Evolutionary conservation across 2,888 invertebrate species (phyloP), one percentile per base, ranked within the genome.

Genomic region (Polyommatus iphigenia): DNA sequence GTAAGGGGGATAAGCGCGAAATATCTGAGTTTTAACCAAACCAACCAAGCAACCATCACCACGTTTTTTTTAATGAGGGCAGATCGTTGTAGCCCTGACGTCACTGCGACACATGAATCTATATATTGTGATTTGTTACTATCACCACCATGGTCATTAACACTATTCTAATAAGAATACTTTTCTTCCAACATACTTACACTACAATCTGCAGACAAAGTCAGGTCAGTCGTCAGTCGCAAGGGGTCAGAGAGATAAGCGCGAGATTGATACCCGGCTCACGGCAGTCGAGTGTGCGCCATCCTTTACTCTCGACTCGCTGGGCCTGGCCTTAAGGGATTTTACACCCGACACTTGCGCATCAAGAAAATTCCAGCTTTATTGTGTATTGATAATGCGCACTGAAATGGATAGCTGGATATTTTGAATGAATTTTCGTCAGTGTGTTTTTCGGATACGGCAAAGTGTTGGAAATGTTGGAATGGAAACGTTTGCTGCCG

Each of bases 261-360:
- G 85, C 81, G 84, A 91, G 93, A 93, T 93, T 93, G 93, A 93
- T 94, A 90, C 92, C 88, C 86, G 92, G 93, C 91, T 93, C 91
- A 91, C 84, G 71, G 86, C 87, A 87, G 86, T 89, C 89, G 82
- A 90, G 91, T 92, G 92, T 88, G 85, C 84, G 85, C 89, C 87
- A 92, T 92, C 89, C 91, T 83, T 92, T 93, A 91, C 90, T 92
- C 89, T 88, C 92, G 89, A 89, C 79, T 85, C 90, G 87, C 85
- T 89, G 91, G 85, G 80, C 86, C 87, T 84, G 82, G 88, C 85
- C 87, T 89, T 78, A 80, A 81, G 79, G 82, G 81, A 82, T 82
- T 82, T 83, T 80, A 80, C 77, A 79, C 77, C 78, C 72, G 78
- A 79, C 82, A 82, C 82, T 82, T 79, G 79, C 76, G 78, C 79